These are phyloP conservation scores for Menura novaehollandiae DNA, from an alignment of 2,113 vertebrate genomes.

Conservation along the genomic window DNA sequence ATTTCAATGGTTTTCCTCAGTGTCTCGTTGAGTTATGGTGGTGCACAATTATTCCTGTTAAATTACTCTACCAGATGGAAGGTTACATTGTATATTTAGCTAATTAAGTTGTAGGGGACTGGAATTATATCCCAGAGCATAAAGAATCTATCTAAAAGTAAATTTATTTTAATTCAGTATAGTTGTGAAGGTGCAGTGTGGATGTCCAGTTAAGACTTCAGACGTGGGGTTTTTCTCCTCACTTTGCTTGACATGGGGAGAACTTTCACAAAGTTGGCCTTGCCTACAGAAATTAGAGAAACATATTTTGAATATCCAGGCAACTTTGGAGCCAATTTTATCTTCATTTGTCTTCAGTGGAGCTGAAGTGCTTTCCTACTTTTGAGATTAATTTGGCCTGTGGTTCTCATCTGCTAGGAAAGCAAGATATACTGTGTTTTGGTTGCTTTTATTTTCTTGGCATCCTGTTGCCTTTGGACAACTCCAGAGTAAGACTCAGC, in stretches of 20 bases:
- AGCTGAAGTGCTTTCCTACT: not conserved
- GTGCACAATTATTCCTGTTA: constrained; percentile 85
- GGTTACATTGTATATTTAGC: constrained; percentile 78
- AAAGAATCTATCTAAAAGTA: constrained; percentile 64
- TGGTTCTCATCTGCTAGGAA: not conserved
- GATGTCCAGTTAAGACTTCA: constrained; percentile 22
- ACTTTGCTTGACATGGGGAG: not conserved
- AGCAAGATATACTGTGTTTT: not conserved
- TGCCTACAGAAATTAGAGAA: not conserved
- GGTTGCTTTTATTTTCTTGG: not conserved
- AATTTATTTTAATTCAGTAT: constrained; percentile 57
- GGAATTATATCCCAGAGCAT: constrained; percentile 67
- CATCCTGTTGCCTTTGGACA: not conserved
- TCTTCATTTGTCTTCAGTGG: not conserved
- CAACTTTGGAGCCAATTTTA: not conserved
- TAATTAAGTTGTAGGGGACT: constrained; percentile 79
- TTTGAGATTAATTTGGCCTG: not conserved
- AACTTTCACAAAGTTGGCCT: not conserved
- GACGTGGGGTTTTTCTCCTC: not conserved
- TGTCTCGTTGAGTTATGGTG: constrained; percentile 87
- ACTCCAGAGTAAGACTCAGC: not conserved
- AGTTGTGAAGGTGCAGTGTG: not conserved
- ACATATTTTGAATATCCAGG: not conserved
- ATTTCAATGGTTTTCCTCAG: constrained; percentile 87
- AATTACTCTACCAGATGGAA: constrained; percentile 87